These are phyloP conservation scores for Eupithecia abbreviata DNA, from an alignment of 2,888 invertebrate species.

Conservation along the genomic window DNA sequence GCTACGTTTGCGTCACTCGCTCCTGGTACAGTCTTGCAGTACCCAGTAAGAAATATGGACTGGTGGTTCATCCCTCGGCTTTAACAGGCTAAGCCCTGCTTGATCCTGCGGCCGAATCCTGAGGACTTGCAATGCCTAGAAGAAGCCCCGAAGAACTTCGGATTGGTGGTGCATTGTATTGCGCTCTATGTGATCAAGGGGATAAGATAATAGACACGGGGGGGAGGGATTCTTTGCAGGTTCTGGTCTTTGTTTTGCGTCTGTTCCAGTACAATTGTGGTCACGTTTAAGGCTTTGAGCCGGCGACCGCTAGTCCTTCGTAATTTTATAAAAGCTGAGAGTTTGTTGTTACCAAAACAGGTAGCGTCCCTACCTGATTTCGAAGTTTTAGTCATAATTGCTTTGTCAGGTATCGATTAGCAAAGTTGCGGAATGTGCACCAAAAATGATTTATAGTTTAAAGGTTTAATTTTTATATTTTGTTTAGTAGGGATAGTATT, in stretches of 20 bases:
- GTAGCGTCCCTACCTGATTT: too few species aligned
- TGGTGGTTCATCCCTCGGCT: constrained; percentile 78
- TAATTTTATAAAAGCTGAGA: too few species aligned
- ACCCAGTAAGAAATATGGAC: constrained; percentile 87
- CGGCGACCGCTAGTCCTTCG: too few species aligned
- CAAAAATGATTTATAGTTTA: too few species aligned
- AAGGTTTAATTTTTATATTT: too few species aligned
- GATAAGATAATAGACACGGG: constrained; percentile 86
- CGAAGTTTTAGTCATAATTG: too few species aligned
- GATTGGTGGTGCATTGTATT: constrained; percentile 85
- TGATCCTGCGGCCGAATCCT: too few species aligned
- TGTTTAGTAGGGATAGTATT: too few species aligned
- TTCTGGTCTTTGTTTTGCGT: constrained; percentile 48
- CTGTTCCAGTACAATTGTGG: not conserved
- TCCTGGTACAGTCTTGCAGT: constrained; percentile 83
- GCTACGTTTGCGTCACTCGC: constrained; percentile 85
- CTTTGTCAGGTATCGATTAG: too few species aligned
- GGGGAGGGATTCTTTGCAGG: constrained; percentile 80
- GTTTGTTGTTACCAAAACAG: too few species aligned
- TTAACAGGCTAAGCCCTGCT: too few species aligned
- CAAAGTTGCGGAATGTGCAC: too few species aligned
- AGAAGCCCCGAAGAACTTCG: constrained; percentile 83
- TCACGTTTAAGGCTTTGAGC: not conserved
- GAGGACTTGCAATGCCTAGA: constrained; percentile 73
- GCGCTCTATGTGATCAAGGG: constrained; percentile 88